Conservation (phyloP, 2,888 invertebrate species). For the Tortricodes alternella region DNA sequence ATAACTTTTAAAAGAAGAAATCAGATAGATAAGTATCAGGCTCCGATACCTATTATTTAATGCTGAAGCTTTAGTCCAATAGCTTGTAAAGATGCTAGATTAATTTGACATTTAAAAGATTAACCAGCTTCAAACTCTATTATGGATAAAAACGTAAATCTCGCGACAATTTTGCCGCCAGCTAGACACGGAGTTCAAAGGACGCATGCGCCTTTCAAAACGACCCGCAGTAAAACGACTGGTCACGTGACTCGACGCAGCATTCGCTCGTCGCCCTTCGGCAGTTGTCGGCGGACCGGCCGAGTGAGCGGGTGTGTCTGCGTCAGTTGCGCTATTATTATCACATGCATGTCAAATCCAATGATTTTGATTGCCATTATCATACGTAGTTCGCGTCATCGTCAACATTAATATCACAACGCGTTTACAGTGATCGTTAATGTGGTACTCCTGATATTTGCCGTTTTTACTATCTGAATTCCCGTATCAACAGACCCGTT, state of each 20-base stretch:
- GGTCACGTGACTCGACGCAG: conserved; percentile 83
- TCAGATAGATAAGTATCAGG: no score
- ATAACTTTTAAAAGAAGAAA: no score
- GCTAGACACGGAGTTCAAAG: conserved; percentile 43
- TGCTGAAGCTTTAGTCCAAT: no score
- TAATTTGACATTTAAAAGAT: not conserved
- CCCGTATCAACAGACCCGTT: conserved; percentile 63
- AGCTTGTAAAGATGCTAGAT: no score
- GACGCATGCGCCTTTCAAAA: conserved; percentile 77
- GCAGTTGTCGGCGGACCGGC: conserved; percentile 73
- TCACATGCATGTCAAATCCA: conserved; percentile 73
- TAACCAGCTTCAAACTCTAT: not conserved
- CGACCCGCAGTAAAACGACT: conserved; percentile 83
- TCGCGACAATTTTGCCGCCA: conserved; percentile 63
- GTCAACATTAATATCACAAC: conserved; percentile 54
- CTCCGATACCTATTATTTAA: no score
- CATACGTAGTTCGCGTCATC: conserved; percentile 64
- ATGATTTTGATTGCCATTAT: conserved; percentile 70
- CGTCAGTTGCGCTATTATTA: conserved; percentile 50
- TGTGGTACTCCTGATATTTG: conserved; percentile 43
- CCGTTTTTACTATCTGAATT: conserved; percentile 54
- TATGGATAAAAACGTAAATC: conserved; percentile 2
- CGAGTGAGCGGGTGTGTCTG: conserved; percentile 53
- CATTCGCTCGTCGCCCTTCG: conserved; percentile 79
- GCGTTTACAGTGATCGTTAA: conserved; percentile 47